Base-by-base conservation (phyloP, 1,140 invertebrate genomes). In the Diuraphis noxia region DNA sequence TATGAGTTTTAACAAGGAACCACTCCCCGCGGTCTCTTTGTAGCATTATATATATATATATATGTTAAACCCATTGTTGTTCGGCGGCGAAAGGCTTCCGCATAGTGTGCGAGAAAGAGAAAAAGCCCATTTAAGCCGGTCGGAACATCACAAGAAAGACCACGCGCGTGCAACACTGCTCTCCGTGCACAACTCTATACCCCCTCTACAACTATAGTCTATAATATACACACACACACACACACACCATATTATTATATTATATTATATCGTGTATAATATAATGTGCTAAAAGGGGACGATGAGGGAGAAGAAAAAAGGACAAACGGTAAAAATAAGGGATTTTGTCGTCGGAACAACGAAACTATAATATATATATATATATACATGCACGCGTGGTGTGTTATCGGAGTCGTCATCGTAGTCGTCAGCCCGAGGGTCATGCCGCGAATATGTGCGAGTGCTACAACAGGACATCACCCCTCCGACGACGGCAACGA, bases 291-390 rank as follows among this genome's bases (percentile, higher is more conserved):
- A 86, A 38, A 25, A 86, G 85, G 85, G 85, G n/a, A 86, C 84
- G 43, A 9, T 10, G 36, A 1, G 34, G 43, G n/a, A 49, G 84
- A n/a, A 17, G 13, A 38, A 52, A 52, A 52, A 86, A 36, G 34
- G 43, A 9, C 43, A 86, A 86, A 86, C 43, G 85, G 85, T 86
- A 86, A 86, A 49, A 86, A 49, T 86, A 86, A 86, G 43, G 84
- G 84, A 86, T 86, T 86, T 86, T 10, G 41, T 49, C 23, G 41
- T 49, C 84, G 84, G n/a, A 86, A 86, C 43, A 30, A 86, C 38
- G 40, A 25, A 43, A 41, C 13, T 41, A 40, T 19, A 63, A 9
- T 25, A 49, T 52, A 4, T 56, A 30, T 56, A 56, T 56, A 30
- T n/a, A 63, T n/a, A 1, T 56, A 63, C 1, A 72, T 21, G n/a